phyloP scores from a whole-genome alignment of 1,140 invertebrate genomes.

The Adelges cooleyi region DNA sequence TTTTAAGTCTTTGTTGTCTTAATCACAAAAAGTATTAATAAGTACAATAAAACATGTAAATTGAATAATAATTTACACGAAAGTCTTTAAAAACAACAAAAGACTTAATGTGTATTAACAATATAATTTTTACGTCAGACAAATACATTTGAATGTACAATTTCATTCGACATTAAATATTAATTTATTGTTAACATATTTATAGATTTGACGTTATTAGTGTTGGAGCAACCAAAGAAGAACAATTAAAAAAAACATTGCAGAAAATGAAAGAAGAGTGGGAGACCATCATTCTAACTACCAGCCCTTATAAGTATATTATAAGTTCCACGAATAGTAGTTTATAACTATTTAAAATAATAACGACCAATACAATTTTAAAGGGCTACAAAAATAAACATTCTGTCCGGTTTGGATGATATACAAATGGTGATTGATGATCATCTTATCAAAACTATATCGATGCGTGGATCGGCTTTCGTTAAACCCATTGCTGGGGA shows the following conservation, averaged over 20 bases:
- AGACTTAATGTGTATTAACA: too few relatives aligned
- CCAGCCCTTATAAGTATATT: constrained; percentile 55
- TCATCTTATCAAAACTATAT: constrained; percentile 76
- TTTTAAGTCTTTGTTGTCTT: too few relatives aligned
- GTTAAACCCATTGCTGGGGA: constrained; percentile 77
- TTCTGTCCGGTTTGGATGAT: constrained; percentile 70
- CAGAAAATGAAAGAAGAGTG: constrained; percentile 78
- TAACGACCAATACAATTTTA: constrained; percentile 32
- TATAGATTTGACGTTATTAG: constrained; percentile 66
- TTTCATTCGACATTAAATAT: too few relatives aligned
- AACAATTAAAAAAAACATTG: constrained; percentile 63
- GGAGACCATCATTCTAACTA: constrained; percentile 61
- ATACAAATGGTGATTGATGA: constrained; percentile 77
- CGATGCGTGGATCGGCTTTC: constrained; percentile 82
- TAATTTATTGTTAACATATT: constrained; percentile 20
- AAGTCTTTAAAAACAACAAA: too few relatives aligned
- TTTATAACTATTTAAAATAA: not conserved
- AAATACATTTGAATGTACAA: too few relatives aligned
- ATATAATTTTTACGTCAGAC: too few relatives aligned
- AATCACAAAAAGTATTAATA: too few relatives aligned
- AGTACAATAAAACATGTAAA: too few relatives aligned
- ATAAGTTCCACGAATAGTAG: not conserved
- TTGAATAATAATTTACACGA: too few relatives aligned
- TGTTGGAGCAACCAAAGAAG: constrained; percentile 78
- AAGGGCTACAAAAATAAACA: constrained; percentile 60